A percentile compares a stretch with the other conserved stretches of the same genome.
Evolutionary conservation across 2,888 invertebrate genomes (phyloP).

Genomic region (Lasioglossum morio): DNA sequence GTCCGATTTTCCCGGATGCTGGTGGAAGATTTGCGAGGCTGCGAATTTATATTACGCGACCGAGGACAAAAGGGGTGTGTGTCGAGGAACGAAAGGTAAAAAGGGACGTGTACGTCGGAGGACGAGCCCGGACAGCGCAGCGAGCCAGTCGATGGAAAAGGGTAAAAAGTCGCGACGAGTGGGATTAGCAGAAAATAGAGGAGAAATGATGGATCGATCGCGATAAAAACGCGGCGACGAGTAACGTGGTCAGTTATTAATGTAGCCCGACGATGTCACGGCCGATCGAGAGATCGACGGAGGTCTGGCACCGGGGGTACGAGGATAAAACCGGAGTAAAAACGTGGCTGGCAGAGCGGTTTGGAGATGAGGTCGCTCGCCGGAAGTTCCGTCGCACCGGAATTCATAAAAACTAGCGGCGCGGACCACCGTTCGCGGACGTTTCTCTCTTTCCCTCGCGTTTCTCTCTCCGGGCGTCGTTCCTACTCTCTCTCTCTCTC

Average conservation of each 20-base stretch:
- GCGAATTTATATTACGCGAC: not conserved
- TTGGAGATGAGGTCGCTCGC: slow-evolving; percentile 80
- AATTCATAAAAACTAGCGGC: slow-evolving; percentile 81
- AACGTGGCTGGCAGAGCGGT: slow-evolving; percentile 55
- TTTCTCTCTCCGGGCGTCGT: slow-evolving; percentile 6
- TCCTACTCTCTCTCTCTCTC: not conserved
- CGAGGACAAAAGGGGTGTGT: slow-evolving; percentile 30
- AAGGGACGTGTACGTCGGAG: not conserved
- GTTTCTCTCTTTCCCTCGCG: slow-evolving; percentile 39
- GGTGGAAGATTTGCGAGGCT: not conserved
- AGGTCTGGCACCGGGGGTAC: slow-evolving; percentile 29
- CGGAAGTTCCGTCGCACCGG: slow-evolving; percentile 80
- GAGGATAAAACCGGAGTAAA: slow-evolving; percentile 47
- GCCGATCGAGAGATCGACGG: slow-evolving; percentile 63
- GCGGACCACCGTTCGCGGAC: slow-evolving; percentile 72
- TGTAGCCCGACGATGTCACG: slow-evolving; percentile 60
- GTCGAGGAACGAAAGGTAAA: slow-evolving; percentile 12
- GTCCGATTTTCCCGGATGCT: not conserved
- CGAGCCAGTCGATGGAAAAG: slow-evolving; percentile 21
- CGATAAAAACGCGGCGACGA: slow-evolving; percentile 55
- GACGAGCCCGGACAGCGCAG: slow-evolving; percentile 6
- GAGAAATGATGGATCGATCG: slow-evolving; percentile 59
- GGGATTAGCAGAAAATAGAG: slow-evolving; percentile 57
- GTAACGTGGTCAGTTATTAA: slow-evolving; percentile 63
- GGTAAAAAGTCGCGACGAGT: slow-evolving; percentile 52